Conservation (phyloP, 1,140 invertebrate species). For the Drosophila pruinosa region DNA sequence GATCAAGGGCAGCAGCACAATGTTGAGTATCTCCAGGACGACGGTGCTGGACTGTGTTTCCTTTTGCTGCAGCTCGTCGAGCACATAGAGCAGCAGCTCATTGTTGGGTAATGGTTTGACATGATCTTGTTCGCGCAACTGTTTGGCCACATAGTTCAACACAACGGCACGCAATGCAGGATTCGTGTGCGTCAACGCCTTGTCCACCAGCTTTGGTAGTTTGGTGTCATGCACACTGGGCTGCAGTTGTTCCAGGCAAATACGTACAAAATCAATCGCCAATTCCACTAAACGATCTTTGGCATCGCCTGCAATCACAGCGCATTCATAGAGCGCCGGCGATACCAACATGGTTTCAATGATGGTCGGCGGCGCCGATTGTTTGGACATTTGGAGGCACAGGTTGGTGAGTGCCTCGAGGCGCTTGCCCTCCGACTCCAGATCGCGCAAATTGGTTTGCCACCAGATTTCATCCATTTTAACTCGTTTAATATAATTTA, state of each 20-base stretch:
- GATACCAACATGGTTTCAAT: constrained; percentile 72
- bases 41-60: constrained; percentile 39
- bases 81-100: constrained; percentile 38
- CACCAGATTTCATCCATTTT: constrained; percentile 83
- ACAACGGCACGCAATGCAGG: constrained; percentile 84
- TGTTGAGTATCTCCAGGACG: constrained; percentile 56
- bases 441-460: constrained; percentile 72
- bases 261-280: constrained; percentile 85
- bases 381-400: constrained; percentile 44
- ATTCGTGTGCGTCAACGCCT: constrained; percentile 84
- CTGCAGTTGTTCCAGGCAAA: constrained; percentile 85
- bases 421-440: constrained; percentile 76
- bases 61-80: constrained; percentile 57
- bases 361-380: constrained; percentile 54
- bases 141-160: constrained; percentile 83
- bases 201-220: constrained; percentile 81
- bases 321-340: constrained; percentile 83
- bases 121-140: constrained; percentile 30
- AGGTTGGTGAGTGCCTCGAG: constrained; percentile 69
- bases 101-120: constrained; percentile 29
- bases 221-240: constrained; percentile 83
- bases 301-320: constrained; percentile 17
- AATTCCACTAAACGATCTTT: constrained; percentile 77
- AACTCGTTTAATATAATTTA: no score
- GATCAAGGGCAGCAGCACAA: constrained; percentile 67